phyloP scores from a whole-genome alignment of 2,888 invertebrate genomes.

The Pterostichus niger region DNA sequence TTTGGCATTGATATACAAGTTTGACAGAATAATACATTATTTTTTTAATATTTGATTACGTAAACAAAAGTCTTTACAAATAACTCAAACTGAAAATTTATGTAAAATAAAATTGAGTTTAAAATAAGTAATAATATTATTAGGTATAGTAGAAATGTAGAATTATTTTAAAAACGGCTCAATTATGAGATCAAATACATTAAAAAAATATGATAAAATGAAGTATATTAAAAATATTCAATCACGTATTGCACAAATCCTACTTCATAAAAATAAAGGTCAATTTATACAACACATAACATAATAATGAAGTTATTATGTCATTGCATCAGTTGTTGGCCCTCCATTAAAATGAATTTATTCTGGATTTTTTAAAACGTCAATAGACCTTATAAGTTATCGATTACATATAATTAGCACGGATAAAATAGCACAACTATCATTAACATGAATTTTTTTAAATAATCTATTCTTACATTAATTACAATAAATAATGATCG shows the following conservation, averaged over 20 bases:
- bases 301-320: slow-evolving; percentile 25
- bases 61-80: too few species aligned
- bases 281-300: not conserved
- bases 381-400: slow-evolving; percentile 9
- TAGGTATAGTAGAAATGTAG: not conserved
- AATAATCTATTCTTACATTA: not conserved
- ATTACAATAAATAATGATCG: slow-evolving; percentile 24
- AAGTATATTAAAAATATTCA: not conserved
- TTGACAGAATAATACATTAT: too few species aligned
- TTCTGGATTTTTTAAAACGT: slow-evolving; percentile 4
- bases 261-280: slow-evolving; percentile 21
- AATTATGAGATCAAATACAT: not conserved
- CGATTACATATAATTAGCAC: slow-evolving; percentile 27
- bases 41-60: too few species aligned
- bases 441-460: slow-evolving; percentile 46
- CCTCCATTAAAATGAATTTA: slow-evolving; percentile 13
- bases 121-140: not conserved
- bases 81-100: too few species aligned
- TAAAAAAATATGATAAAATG: not conserved
- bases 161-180: not conserved
- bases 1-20: too few species aligned
- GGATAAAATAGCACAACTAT: slow-evolving; percentile 57
- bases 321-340: slow-evolving; percentile 10
- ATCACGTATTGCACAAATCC: slow-evolving; percentile 43
- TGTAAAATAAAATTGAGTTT: too few species aligned